phyloP scores from a whole-genome alignment of 2,888 invertebrate species.

The Drosophila prostipennis region DNA sequence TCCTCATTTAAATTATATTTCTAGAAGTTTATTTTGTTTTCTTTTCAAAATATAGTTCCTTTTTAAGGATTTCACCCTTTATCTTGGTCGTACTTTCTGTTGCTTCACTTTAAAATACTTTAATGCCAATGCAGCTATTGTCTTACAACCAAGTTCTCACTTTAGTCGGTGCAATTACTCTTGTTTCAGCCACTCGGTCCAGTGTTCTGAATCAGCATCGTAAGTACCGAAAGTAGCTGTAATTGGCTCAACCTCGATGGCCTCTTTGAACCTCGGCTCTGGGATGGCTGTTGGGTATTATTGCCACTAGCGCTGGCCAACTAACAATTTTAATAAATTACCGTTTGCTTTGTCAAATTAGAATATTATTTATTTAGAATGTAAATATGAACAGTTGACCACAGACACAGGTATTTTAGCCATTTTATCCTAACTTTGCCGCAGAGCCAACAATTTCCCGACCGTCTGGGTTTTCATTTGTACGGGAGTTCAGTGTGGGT shows the following conservation, averaged over 20 bases:
- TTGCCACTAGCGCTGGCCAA: conserved; percentile 51
- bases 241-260: conserved; percentile 33
- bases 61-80: background rate
- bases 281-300: conserved; percentile 45
- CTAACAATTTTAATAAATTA: conserved; percentile 70
- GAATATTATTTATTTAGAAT: conserved; percentile 80
- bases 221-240: conserved; percentile 11
- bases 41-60: no score
- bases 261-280: conserved; percentile 12
- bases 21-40: no score
- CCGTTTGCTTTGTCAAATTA: conserved; percentile 79
- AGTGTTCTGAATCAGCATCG: background rate
- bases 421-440: conserved; percentile 55
- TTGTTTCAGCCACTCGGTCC: conserved; percentile 4
- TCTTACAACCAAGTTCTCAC: conserved; percentile 25
- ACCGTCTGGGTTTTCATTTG: conserved; percentile 12
- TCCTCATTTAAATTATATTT: no score
- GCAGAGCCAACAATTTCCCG: conserved; percentile 43
- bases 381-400: conserved; percentile 76
- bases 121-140: background rate
- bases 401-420: conserved; percentile 61
- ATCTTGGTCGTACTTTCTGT: background rate
- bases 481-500: conserved; percentile 21
- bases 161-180: conserved; percentile 23
- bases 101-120: background rate